A percentile compares a stretch with the other conserved stretches of the same genome.
phyloP scores from a whole-genome alignment of 2,113 vertebrate genomes.

The Erythrolamprus reginae region DNA sequence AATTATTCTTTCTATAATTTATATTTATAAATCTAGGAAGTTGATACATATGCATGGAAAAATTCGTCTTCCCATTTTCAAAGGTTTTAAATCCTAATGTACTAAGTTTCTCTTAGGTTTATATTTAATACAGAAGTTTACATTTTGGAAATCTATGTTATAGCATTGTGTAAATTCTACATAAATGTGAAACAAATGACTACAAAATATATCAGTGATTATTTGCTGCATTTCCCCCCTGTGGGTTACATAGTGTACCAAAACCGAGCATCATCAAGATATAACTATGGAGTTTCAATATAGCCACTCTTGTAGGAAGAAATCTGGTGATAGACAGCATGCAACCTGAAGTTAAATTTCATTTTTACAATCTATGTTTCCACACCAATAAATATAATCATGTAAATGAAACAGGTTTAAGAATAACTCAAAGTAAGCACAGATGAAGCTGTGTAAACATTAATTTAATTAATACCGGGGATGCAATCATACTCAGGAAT shows the following conservation, averaged over 20 bases:
- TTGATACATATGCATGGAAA: background rate
- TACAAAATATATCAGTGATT: background rate
- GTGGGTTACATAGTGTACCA: background rate
- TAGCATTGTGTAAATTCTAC: conserved; percentile 23
- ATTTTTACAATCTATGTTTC: background rate
- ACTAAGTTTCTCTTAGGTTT: background rate
- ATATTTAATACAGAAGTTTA: background rate
- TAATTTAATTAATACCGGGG: background rate
- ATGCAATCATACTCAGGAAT: background rate
- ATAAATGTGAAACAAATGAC: background rate
- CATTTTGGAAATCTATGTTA: background rate
- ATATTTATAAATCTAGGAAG: background rate
- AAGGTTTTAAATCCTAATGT: background rate
- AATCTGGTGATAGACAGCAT: background rate
- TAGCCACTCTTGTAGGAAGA: rapidly evolving
- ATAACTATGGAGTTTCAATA: background rate
- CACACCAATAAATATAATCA: background rate
- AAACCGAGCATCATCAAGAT: background rate
- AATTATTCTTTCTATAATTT: background rate
- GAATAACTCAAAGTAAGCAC: conserved; percentile 8
- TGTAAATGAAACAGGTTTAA: background rate
- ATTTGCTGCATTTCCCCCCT: background rate
- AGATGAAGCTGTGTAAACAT: conserved; percentile 4
- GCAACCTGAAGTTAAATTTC: background rate
- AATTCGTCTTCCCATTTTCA: conserved; percentile 5